Evolutionary conservation across 2,888 invertebrate species (phyloP).

Genomic region (Helleia helle): DNA sequence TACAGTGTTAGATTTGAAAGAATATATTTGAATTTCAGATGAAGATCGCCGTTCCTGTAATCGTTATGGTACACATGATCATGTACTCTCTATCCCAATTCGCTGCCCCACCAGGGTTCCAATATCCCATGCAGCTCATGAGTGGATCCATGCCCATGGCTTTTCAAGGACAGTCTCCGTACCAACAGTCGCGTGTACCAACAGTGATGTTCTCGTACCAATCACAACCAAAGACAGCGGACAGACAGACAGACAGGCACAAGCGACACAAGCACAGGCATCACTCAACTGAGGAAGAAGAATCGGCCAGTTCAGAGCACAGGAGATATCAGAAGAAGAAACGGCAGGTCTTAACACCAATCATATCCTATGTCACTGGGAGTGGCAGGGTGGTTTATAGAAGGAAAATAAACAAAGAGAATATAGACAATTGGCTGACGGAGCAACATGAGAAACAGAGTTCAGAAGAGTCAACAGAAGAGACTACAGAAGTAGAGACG

Average conservation of each 20-base stretch:
- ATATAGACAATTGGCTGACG: slow-evolving; percentile 50
- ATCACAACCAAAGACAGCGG: not conserved
- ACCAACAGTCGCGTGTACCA: not conserved
- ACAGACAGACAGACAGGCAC: no score
- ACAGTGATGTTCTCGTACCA: not conserved
- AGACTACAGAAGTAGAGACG: slow-evolving; percentile 14
- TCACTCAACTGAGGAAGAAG: slow-evolving; percentile 21
- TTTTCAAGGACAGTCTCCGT: not conserved
- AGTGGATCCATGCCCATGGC: not conserved
- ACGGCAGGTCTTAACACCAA: slow-evolving; percentile 47
- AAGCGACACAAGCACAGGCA: not conserved
- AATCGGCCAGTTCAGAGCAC: slow-evolving; percentile 12
- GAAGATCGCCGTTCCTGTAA: not conserved
- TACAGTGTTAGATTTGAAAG: no score
- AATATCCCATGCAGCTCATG: not conserved
- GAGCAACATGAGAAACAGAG: no score
- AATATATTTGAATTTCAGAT: not conserved
- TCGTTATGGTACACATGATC: not conserved
- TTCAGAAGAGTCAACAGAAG: no score
- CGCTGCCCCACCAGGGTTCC: not conserved
- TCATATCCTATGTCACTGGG: slow-evolving; percentile 55
- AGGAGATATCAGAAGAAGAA: slow-evolving; percentile 18
- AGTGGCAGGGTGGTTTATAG: slow-evolving; percentile 55
- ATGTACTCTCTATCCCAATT: not conserved
- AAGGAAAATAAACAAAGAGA: slow-evolving; percentile 52